Evolutionary conservation across 2,888 invertebrate species (phyloP).

Genomic region (Alviniconcha strummeri): DNA sequence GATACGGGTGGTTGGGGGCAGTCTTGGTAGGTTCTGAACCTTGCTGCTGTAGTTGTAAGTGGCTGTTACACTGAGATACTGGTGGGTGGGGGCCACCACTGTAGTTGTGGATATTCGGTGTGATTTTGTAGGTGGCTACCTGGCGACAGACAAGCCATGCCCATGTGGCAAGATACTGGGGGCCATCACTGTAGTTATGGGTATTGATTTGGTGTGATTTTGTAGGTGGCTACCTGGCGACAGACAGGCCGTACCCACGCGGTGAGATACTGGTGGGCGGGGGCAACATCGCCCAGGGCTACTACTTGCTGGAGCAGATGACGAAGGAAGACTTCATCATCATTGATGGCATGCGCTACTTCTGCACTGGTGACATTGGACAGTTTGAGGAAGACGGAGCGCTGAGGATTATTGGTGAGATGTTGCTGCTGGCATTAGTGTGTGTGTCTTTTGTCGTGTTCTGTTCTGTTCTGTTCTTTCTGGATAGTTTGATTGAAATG

Average conservation of each 20-base stretch:
- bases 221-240: constrained; percentile 85
- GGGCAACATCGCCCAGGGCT: constrained; percentile 92
- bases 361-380: constrained; percentile 96
- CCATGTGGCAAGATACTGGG: too few species aligned
- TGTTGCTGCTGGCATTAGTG: neutral
- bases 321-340: constrained; percentile 89
- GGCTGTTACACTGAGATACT: too few species aligned
- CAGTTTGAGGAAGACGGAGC: constrained; percentile 95
- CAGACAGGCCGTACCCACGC: constrained; percentile 89
- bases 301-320: constrained; percentile 92
- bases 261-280: constrained; percentile 92
- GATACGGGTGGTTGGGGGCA: too few species aligned
- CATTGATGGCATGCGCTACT: constrained; percentile 81
- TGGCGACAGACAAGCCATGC: constrained; percentile 76
- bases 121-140: constrained; percentile 81
- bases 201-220: too few species aligned
- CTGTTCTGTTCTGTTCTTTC: too few species aligned
- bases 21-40: too few species aligned
- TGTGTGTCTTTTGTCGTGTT: too few species aligned
- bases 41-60: too few species aligned
- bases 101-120: too few species aligned
- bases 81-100: too few species aligned
- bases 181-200: too few species aligned
- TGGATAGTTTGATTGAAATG: too few species aligned
- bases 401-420: constrained; percentile 94